Conservation (phyloP, 2,113 vertebrate genomes). For the Ammodytes dubius region DNA sequence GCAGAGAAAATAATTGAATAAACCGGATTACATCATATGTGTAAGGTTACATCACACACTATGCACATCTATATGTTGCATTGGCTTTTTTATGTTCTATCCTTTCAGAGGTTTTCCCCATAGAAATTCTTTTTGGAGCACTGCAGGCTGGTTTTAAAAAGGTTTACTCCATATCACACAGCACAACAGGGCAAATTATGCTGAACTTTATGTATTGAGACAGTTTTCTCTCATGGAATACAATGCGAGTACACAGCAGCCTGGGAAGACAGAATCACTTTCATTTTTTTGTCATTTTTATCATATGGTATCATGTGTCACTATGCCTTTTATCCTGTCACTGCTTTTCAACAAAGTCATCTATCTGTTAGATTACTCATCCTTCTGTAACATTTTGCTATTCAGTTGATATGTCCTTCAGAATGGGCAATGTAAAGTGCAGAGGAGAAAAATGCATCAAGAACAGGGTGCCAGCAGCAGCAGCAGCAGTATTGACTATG, state of each 20-base stretch:
- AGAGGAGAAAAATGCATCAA: slow-evolving; percentile 26
- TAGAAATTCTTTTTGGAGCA: background rate
- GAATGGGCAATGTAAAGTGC: slow-evolving; percentile 23
- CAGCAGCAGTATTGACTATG: slow-evolving; percentile 69
- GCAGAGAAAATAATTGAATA: slow-evolving; percentile 40
- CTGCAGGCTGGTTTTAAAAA: slow-evolving; percentile 6
- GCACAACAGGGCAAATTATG: slow-evolving; percentile 11
- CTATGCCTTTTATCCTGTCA: slow-evolving; percentile 7
- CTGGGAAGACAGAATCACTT: background rate
- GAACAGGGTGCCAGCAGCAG: slow-evolving; percentile 30
- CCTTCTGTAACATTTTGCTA: slow-evolving; percentile 13
- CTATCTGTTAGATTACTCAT: slow-evolving; percentile 18
- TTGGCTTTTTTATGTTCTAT: background rate
- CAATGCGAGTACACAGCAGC: background rate
- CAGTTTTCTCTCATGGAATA: background rate
- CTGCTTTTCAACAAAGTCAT: slow-evolving; percentile 16
- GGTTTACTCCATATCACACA: background rate
- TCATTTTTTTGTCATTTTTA: background rate
- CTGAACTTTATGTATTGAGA: slow-evolving; percentile 35
- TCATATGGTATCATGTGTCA: slow-evolving; percentile 2
- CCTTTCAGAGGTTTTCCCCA: background rate
- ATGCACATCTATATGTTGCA: background rate
- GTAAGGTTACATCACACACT: background rate
- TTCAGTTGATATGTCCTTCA: slow-evolving; percentile 48
- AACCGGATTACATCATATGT: slow-evolving; percentile 14